A percentile compares a stretch with the other conserved stretches of the same genome.
These are phyloP conservation scores for Neelides sp. DNA, from an alignment of 1,140 invertebrate species.

Conservation along the genomic window DNA sequence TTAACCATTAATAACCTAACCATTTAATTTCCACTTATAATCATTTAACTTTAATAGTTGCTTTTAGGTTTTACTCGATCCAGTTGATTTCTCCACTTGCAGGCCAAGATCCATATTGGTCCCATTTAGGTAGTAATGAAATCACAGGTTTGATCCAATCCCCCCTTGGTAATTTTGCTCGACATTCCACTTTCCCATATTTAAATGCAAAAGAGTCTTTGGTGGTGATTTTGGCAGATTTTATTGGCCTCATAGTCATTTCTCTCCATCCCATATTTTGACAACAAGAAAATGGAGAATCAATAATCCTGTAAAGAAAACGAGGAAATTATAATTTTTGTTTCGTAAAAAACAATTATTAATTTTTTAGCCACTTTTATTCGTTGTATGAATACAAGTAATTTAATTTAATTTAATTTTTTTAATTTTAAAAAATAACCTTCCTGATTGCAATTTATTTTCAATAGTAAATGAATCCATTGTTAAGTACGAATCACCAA, in stretches of 20 bases:
- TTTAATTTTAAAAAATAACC: neutral
- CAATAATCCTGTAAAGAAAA: neutral
- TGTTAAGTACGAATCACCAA: no score
- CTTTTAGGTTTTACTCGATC: neutral
- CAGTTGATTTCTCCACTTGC: neutral
- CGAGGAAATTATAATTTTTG: neutral
- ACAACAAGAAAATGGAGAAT: slow-evolving; percentile 18
- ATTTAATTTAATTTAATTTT: neutral
- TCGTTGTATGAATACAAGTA: no score
- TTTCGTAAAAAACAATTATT: neutral
- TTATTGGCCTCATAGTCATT: slow-evolving; percentile 29
- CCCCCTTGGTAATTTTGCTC: slow-evolving; percentile 44
- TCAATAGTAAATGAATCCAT: neutral
- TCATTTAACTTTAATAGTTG: slow-evolving; percentile 1
- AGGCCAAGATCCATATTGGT: neutral
- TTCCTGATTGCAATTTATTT: neutral
- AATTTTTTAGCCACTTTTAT: no score
- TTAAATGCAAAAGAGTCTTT: slow-evolving; percentile 34
- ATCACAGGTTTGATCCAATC: slow-evolving; percentile 47
- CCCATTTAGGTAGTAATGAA: neutral
- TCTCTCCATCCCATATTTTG: neutral
- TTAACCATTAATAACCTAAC: no score
- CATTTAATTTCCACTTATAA: neutral
- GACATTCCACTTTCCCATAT: slow-evolving; percentile 39
- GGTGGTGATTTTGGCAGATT: slow-evolving; percentile 38